phyloP scores from a whole-genome alignment of 2,888 invertebrate genomes.

The Drosophila paranaensis region DNA sequence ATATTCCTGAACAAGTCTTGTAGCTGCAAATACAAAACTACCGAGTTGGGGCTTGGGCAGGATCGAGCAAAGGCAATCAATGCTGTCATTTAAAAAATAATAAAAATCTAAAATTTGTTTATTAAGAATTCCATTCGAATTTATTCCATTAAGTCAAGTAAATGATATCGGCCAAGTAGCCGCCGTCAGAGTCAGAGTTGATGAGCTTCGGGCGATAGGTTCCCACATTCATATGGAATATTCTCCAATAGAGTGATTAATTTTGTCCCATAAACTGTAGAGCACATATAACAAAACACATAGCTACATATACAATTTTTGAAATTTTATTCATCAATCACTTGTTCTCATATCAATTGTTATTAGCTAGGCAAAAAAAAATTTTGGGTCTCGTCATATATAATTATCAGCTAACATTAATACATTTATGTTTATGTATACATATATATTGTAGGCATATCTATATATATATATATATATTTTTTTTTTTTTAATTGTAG shows the following conservation, averaged over 20 bases:
- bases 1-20: neutral
- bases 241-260: no score
- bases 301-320: constrained; percentile 41
- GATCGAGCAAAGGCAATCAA: no score
- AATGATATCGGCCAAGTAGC: no score
- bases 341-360: constrained; percentile 74
- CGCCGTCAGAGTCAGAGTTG: no score
- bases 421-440: constrained; percentile 48
- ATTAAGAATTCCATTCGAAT: no score
- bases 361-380: constrained; percentile 75
- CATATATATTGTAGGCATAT: constrained; percentile 25
- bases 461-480: constrained; percentile 24
- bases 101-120: no score
- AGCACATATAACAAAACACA: neutral
- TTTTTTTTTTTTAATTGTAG: constrained; percentile 29
- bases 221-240: no score
- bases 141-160: no score
- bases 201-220: no score
- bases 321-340: constrained; percentile 76
- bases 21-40: neutral
- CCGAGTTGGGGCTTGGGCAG: neutral
- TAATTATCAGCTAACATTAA: constrained; percentile 68
- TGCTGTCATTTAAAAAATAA: no score
- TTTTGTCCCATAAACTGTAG: no score
- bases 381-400: constrained; percentile 41